Evolutionary conservation across 1,140 invertebrate species (phyloP).

Genomic region (Rhagoletis pomonella): DNA sequence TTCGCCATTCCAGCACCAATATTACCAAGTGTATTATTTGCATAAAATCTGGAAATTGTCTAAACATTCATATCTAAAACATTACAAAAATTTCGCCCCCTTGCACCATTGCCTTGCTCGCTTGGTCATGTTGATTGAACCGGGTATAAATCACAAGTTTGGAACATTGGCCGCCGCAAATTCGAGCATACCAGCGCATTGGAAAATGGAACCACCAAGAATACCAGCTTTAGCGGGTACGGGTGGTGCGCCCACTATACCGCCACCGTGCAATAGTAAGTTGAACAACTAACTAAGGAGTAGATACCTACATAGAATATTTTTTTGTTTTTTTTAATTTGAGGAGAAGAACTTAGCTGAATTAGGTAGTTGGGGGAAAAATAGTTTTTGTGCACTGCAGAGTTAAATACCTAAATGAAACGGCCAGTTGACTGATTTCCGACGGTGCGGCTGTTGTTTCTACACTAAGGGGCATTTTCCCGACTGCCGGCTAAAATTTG

Average conservation of each 20-base stretch:
- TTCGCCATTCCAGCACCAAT: neutral
- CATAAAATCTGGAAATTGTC: neutral
- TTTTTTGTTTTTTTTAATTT: no score
- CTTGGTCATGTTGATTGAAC: constrained; percentile 73
- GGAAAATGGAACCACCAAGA: constrained; percentile 72
- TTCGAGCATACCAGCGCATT: constrained; percentile 65
- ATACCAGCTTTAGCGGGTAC: constrained; percentile 56
- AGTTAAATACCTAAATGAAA: no score
- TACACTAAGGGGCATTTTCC: no score
- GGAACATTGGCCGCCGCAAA: constrained; percentile 70
- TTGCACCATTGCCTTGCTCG: neutral
- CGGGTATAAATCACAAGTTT: constrained; percentile 73
- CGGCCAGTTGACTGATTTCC: no score
- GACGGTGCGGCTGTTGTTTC: no score
- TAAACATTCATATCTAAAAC: neutral
- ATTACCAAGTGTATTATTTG: neutral
- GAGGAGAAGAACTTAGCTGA: no score
- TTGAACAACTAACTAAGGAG: neutral
- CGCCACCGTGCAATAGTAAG: constrained; percentile 57
- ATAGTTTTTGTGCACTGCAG: no score
- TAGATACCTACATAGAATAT: neutral
- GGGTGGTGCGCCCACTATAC: constrained; percentile 54
- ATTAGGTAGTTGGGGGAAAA: no score
- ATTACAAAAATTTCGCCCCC: neutral
- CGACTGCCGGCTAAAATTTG: no score